phyloP scores from a whole-genome alignment of 1,140 invertebrate species.

The Popillia japonica region DNA sequence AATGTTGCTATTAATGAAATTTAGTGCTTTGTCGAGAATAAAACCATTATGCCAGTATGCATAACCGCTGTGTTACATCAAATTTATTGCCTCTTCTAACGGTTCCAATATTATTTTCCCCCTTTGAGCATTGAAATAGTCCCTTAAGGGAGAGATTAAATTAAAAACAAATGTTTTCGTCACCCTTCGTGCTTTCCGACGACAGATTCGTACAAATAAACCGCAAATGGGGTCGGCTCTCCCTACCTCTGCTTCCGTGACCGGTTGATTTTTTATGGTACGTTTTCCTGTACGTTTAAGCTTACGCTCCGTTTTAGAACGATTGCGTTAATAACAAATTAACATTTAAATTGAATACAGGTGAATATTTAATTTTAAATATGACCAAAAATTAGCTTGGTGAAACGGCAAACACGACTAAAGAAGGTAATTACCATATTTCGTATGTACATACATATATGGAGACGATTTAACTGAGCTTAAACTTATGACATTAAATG shows the following conservation, averaged over 20 bases:
- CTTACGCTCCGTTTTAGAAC: background rate
- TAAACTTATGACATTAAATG: too few species aligned
- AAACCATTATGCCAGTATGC: too few species aligned
- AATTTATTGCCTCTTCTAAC: background rate
- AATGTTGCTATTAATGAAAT: too few species aligned
- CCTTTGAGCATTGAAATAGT: background rate
- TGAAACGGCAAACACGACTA: background rate
- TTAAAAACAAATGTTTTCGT: conserved; percentile 26
- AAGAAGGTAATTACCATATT: background rate
- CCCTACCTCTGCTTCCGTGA: background rate
- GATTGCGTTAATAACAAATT: conserved; percentile 23
- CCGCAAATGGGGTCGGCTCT: background rate
- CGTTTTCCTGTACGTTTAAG: background rate
- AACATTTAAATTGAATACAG: conserved; percentile 28
- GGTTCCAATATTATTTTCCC: background rate
- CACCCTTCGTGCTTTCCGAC: background rate
- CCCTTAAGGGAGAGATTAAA: conserved; percentile 12
- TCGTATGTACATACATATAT: too few species aligned
- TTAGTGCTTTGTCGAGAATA: too few species aligned
- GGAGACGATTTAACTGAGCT: too few species aligned
- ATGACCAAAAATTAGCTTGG: conserved; percentile 2
- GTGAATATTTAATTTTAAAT: conserved; percentile 20
- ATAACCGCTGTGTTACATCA: background rate
- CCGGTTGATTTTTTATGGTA: background rate
- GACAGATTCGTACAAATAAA: conserved; percentile 27